A percentile compares a stretch with the other conserved stretches of the same genome.
Evolutionary conservation across 2,888 invertebrate species (phyloP).

Genomic region (Andricus curvator): DNA sequence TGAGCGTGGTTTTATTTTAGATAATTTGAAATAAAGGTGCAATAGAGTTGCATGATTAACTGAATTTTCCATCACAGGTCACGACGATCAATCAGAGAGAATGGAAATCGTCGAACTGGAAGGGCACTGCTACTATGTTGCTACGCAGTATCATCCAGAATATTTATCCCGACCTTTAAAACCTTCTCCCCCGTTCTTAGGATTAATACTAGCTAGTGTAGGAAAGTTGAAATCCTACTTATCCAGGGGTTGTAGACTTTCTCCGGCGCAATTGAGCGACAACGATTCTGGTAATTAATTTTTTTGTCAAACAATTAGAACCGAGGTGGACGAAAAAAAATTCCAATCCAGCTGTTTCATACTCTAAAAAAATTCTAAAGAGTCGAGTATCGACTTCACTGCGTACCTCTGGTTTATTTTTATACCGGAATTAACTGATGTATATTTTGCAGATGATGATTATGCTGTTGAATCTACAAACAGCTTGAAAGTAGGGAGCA

Average conservation of each 20-base stretch:
- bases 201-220: constrained; percentile 93
- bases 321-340: no score
- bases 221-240: constrained; percentile 88
- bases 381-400: neutral
- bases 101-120: constrained; percentile 97
- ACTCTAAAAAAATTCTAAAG: neutral
- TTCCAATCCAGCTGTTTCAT: neutral
- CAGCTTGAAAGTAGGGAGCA: neutral
- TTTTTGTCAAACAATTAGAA: no score
- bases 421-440: neutral
- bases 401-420: neutral
- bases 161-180: constrained; percentile 94
- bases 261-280: constrained; percentile 50
- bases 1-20: constrained; percentile 65
- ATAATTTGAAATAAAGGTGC: neutral
- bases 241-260: constrained; percentile 84
- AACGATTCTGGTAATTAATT: constrained; percentile 50
- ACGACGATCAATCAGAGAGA: constrained; percentile 88
- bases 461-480: neutral
- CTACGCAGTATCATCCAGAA: constrained; percentile 99
- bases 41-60: neutral
- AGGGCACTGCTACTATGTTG: constrained; percentile 94
- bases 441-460: neutral
- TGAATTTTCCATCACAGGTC: constrained; percentile 74
- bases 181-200: constrained; percentile 97